Evolutionary conservation across 2,888 invertebrate species (phyloP).

Genomic region (Gnatocerus cornutus): DNA sequence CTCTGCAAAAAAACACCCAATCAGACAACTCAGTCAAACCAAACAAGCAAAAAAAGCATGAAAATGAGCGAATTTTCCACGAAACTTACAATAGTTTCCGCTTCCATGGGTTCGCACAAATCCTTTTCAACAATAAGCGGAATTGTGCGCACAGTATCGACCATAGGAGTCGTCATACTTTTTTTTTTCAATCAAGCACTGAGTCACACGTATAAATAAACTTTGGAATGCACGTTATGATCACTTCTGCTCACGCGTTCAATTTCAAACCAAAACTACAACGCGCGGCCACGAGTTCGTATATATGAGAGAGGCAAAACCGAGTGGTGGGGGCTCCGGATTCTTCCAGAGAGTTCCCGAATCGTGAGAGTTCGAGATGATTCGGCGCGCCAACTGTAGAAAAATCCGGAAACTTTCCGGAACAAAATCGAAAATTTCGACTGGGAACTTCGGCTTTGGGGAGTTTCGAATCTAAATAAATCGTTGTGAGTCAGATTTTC

Average conservation of each 20-base stretch:
- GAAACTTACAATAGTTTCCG: slow-evolving; percentile 36
- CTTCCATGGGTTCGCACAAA: slow-evolving; percentile 40
- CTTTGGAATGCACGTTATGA: neutral
- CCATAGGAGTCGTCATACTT: slow-evolving; percentile 50
- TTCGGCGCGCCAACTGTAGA: neutral
- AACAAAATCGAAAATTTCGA: slow-evolving; percentile 3
- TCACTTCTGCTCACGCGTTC: slow-evolving; percentile 13
- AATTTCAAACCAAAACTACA: slow-evolving; percentile 18
- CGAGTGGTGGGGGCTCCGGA: slow-evolving; percentile 31
- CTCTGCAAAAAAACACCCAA: slow-evolving; percentile 70
- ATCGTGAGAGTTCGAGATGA: slow-evolving; percentile 19
- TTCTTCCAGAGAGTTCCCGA: slow-evolving; percentile 33
- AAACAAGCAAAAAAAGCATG: slow-evolving; percentile 5
- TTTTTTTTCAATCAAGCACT: slow-evolving; percentile 8
- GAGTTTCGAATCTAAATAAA: neutral
- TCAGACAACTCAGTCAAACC: neutral
- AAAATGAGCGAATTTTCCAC: neutral
- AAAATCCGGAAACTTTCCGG: slow-evolving; percentile 22
- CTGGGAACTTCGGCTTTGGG: neutral
- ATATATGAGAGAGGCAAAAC: slow-evolving; percentile 13
- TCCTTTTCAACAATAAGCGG: slow-evolving; percentile 53
- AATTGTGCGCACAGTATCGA: slow-evolving; percentile 50
- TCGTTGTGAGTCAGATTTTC: neutral
- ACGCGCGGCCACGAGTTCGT: slow-evolving; percentile 9
- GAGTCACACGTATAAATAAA: slow-evolving; percentile 24